Conservation (phyloP, 2,888 invertebrate genomes). For the Antheraea assamensis region DNA sequence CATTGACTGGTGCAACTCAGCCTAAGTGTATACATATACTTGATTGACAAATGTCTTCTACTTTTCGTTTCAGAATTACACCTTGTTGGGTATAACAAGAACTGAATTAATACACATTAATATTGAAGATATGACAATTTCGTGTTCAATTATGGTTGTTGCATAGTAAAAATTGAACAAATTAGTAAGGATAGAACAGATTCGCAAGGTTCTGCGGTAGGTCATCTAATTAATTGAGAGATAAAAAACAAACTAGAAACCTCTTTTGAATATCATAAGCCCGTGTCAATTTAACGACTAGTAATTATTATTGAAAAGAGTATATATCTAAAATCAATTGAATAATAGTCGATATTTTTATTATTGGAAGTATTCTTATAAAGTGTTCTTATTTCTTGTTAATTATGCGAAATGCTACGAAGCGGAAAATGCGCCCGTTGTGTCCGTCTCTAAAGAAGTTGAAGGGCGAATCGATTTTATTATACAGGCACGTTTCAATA, state of each 20-base stretch:
- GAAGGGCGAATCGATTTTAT: background rate
- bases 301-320: too few relatives aligned
- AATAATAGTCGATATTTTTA: background rate
- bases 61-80: background rate
- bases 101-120: background rate
- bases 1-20: too few relatives aligned
- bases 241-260: too few relatives aligned
- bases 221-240: too few relatives aligned
- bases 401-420: background rate
- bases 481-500: background rate
- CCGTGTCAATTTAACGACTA: too few relatives aligned
- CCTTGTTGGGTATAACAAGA: background rate
- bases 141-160: too few relatives aligned
- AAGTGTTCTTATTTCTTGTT: background rate
- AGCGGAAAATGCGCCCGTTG: too few relatives aligned
- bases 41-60: background rate
- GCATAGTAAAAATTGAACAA: too few relatives aligned
- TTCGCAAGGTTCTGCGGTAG: background rate
- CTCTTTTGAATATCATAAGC: too few relatives aligned
- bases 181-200: background rate
- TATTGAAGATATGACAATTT: background rate
- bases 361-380: background rate
- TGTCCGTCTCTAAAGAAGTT: too few relatives aligned
- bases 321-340: background rate
- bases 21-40: too few relatives aligned